These are phyloP conservation scores for Gnathonemus echidnorhynchus DNA, from an alignment of 2,113 vertebrate genomes.

Conservation along the genomic window DNA sequence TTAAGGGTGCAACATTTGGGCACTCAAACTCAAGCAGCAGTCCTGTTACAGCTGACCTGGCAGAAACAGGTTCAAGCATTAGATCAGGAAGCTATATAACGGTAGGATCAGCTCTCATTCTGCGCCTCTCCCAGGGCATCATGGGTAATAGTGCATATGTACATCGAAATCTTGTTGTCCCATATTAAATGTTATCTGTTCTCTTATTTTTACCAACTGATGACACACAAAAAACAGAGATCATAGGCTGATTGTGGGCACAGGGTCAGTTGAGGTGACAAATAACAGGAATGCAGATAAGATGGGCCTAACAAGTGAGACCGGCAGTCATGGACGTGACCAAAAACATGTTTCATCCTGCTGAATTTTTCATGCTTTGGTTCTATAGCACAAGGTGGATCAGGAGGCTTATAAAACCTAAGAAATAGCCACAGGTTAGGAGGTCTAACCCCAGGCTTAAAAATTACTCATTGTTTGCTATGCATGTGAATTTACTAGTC, in stretches of 20 bases:
- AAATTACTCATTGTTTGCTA: neutral
- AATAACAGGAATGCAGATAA: neutral
- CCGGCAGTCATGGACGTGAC: neutral
- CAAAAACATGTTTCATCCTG: neutral
- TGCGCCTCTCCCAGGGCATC: neutral
- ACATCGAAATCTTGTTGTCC: neutral
- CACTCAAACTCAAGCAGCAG: neutral
- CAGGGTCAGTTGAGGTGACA: neutral
- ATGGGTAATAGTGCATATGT: neutral
- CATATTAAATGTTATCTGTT: neutral
- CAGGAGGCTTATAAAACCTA: neutral
- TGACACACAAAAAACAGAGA: neutral
- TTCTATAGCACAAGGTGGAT: neutral
- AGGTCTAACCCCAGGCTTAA: neutral
- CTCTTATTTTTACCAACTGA: neutral
- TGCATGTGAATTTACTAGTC: neutral
- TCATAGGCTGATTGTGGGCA: neutral
- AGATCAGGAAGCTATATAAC: too few species aligned
- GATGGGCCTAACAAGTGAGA: neutral
- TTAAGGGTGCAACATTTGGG: neutral
- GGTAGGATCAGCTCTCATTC: neutral
- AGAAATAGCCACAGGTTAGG: neutral
- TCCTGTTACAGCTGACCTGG: neutral
- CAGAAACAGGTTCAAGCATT: neutral
- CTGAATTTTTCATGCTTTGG: neutral